Evolutionary conservation across 2,888 invertebrate species (phyloP), one percentile per base, ranked within the genome.

Genomic region (Latheticus oryzae): DNA sequence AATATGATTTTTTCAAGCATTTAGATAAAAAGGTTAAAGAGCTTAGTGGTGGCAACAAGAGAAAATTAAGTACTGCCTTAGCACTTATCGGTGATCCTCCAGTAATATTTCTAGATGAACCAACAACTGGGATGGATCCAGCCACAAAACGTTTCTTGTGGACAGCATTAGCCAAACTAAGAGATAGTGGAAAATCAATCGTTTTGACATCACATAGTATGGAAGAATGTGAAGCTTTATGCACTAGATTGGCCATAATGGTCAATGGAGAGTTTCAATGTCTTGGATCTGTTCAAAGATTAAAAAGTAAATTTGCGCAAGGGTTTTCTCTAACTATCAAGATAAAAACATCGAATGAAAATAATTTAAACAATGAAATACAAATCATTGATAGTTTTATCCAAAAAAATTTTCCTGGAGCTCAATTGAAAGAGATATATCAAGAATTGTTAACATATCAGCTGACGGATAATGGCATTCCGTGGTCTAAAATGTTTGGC

Each of bases 201-300:
- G 82, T 93, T 56, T 81, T 92, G 58, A 93, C 92, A 11, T 91
- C 91, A 30, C 89, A 90, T 79, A 88, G 88, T 73, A 90, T 90
- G 88, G 89, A 90, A 78, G 90, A 91, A 77, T 90, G 90, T 77
- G 90, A 90, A 78, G 89, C 89, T 16, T 79, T 91, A 21, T 91
- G 91, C 75, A 86, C 88, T 2, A 81, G 89, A 4, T 77, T 91
- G 63, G 89, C 89, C 15, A 87, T 91, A 60, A 90, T 91, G 90
- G 90, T 89, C 13, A 88, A 89, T 74, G 91, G 90, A 0, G 82
- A 83, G 61, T 87, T 90, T 75, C 83, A 85, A 70, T 91, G 90
- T 68, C 80, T 91, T 28, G 90, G 90, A 24, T 87, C 89, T 0
- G 85, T 87, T 40, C 90, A 91, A 66, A 88, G 89, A 72, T 80